These are phyloP conservation scores for Larimichthys crocea DNA, from an alignment of 2,113 vertebrate genomes.

Conservation along the genomic window DNA sequence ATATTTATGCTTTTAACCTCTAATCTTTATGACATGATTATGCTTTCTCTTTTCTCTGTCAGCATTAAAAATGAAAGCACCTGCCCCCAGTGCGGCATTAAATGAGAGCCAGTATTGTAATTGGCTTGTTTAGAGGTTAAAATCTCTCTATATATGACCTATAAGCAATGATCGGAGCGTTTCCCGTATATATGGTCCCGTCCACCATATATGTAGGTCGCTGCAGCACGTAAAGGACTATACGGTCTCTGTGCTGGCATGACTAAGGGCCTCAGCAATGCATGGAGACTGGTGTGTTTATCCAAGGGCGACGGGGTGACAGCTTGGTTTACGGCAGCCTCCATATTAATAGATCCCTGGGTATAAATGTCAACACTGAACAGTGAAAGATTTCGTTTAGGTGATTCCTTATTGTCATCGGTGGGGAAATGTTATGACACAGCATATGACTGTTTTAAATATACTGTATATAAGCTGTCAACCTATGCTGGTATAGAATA, in stretches of 20 bases:
- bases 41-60: not conserved
- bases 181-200: no score
- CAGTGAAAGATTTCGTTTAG: no score
- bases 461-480: no score
- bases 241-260: conserved; percentile 16
- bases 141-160: no score
- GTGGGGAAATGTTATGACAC: not conserved
- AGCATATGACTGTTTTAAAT: not conserved
- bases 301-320: conserved; percentile 58
- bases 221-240: conserved; percentile 43
- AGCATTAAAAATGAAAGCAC: not conserved
- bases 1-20: not conserved
- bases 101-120: not conserved
- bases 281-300: not conserved
- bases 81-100: not conserved
- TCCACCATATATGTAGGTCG: conserved; percentile 19
- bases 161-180: not conserved
- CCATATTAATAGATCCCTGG: conserved; percentile 38
- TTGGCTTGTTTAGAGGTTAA: not conserved
- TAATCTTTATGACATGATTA: not conserved
- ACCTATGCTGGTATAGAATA: no score
- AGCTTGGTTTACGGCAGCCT: conserved; percentile 32
- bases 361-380: not conserved
- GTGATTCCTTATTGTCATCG: no score
- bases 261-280: conserved; percentile 19